A percentile compares a stretch with the other conserved stretches of the same genome.
Evolutionary conservation across 2,888 invertebrate species (phyloP).

Genomic region (Lasioglossum villosulum): DNA sequence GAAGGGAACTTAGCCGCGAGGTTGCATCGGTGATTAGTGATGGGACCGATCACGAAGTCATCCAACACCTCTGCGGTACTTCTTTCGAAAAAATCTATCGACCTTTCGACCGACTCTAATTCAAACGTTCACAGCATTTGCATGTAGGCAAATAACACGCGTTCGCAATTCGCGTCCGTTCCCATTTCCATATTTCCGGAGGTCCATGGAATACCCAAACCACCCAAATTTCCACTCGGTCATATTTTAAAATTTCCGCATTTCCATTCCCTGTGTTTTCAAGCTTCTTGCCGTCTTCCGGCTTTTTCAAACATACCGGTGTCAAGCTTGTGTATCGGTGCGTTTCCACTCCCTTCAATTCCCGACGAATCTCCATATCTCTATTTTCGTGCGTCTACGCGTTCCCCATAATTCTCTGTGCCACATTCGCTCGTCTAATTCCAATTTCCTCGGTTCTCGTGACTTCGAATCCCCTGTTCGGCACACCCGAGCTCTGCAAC

Average conservation of each 20-base stretch:
- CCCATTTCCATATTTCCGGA: not conserved
- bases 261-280: not conserved
- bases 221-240: not conserved
- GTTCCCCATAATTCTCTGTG: not conserved
- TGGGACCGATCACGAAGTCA: constrained; percentile 52
- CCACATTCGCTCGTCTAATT: not conserved
- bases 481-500: not conserved
- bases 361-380: not conserved
- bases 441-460: constrained; percentile 1
- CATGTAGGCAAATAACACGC: not conserved
- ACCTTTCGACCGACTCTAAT: not conserved
- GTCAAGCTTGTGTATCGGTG: not conserved
- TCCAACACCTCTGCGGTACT: not conserved
- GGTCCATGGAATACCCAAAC: not conserved
- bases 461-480: constrained; percentile 14
- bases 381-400: constrained; percentile 11
- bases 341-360: not conserved
- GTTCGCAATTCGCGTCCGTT: not conserved
- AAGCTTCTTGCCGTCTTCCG: not conserved
- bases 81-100: not conserved
- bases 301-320: not conserved
- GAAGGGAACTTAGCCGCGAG: constrained; percentile 33
- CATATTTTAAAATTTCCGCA: not conserved
- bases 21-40: constrained; percentile 58
- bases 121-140: not conserved